These are phyloP conservation scores for Acronicta leporina DNA, from an alignment of 2,888 invertebrate species.

Conservation along the genomic window DNA sequence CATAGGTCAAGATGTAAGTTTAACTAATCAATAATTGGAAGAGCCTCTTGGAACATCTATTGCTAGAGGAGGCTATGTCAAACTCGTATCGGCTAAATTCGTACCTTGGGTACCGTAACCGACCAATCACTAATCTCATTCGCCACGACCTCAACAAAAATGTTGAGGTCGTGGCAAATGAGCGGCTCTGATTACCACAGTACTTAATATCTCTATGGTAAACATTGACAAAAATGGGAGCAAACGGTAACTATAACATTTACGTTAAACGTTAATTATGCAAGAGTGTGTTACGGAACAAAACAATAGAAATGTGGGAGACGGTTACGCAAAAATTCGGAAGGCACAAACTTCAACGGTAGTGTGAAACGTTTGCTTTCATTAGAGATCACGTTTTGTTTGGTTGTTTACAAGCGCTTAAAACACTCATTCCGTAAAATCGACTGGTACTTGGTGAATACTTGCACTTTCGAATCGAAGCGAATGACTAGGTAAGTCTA, in stretches of 20 bases:
- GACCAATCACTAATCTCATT: too few species aligned
- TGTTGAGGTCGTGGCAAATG: too few species aligned
- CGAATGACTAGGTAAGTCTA: slow-evolving; percentile 68
- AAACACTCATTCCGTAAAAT: slow-evolving; percentile 47
- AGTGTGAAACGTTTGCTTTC: slow-evolving; percentile 19
- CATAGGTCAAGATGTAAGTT: too few species aligned
- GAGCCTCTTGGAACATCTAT: too few species aligned
- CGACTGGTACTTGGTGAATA: slow-evolving; percentile 61
- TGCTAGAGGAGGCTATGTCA: too few species aligned
- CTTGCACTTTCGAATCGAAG: slow-evolving; percentile 82
- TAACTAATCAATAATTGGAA: too few species aligned
- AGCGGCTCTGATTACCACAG: neutral
- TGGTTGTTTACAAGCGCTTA: slow-evolving; percentile 47
- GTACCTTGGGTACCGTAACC: too few species aligned
- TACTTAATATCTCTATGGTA: slow-evolving; percentile 2
- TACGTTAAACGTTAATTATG: slow-evolving; percentile 50
- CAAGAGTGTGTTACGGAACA: slow-evolving; percentile 51
- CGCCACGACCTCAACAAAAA: too few species aligned
- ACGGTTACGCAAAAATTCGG: slow-evolving; percentile 54
- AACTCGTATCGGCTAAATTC: too few species aligned
- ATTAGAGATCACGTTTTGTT: slow-evolving; percentile 24
- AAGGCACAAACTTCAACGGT: slow-evolving; percentile 35
- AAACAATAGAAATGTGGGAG: slow-evolving; percentile 53
- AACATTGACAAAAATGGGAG: slow-evolving; percentile 47
- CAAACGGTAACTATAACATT: slow-evolving; percentile 49